Base-by-base conservation (phyloP, 2,113 vertebrate genomes). In the Neopipo cinnamomea region DNA sequence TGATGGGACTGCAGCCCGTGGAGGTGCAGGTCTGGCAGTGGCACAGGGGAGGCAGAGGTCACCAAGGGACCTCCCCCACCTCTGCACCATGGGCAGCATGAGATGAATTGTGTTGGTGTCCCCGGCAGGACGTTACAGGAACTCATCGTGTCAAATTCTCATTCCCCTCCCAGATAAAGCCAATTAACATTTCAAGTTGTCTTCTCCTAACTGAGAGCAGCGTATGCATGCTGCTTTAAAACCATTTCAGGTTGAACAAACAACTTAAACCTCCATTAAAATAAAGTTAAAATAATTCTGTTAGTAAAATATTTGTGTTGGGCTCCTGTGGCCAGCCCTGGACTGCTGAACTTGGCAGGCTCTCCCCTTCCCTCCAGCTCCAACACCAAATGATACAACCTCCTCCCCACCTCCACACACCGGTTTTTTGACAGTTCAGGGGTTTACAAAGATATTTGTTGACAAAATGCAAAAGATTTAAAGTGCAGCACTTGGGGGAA, bases 1-100 rank as follows among this genome's bases (percentile, higher is more conserved):
- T 11, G 24, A 46, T 5, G n/a, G 58, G 59, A 44, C 31, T 0
- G 2, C 55, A 46, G 52, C 19, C 0, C 0, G 50, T 5, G 71
- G 56, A 78, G 70, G 33, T 37, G 46, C 23, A 33, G 71, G 37
- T 47, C 62, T 62, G 81, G 30, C 0, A 3, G 74, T 71, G 86
- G 66, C 52, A 44, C 0, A 0, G 56, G 31, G 44, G 17, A 73
- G 55, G 37, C 50, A 28, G 77, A 47, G 65, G 55, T 78, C 78
- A 15, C 66, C 0, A 9, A 13, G 18, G 78, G 62, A 28, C 30
- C 46, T 56, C 30, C 22, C 20, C 46, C 84, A 56, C 70, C 50
- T 37, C 75, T 8, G 30, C 25, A 5, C 24, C 3, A 2, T 9
- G 70, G 44, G 63, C 42, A 22, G 2, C 27, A 10, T 18, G 6